phyloP scores from a whole-genome alignment of 2,888 invertebrate species.

The Phalangium opilio region DNA sequence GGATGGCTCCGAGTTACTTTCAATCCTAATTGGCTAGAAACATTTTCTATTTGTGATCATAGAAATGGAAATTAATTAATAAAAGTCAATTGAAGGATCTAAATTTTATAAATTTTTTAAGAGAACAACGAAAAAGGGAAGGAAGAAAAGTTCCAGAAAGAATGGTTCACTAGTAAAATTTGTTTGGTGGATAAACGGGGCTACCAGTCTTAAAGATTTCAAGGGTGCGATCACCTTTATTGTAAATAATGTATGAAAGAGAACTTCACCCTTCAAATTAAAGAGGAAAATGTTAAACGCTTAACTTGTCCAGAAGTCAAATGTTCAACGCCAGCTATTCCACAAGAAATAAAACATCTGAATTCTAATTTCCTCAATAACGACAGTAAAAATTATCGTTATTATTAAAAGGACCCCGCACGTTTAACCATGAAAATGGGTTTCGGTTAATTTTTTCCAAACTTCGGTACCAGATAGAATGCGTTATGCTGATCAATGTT shows the following conservation, averaged over 20 bases:
- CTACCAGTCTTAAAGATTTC: conserved; percentile 37
- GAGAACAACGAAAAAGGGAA: conserved; percentile 27
- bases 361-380: no score
- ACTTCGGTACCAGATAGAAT: no score
- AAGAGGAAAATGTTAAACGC: conserved; percentile 38
- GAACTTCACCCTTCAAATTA: conserved; percentile 41
- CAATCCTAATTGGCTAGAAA: no score
- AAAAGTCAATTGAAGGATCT: no score
- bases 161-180: conserved; percentile 36
- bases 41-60: no score
- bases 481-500: no score
- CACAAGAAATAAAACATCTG: conserved; percentile 38
- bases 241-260: conserved; percentile 42
- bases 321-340: conserved; percentile 39
- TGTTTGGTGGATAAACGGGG: conserved; percentile 39
- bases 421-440: no score
- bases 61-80: no score
- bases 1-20: no score
- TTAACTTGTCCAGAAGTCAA: conserved; percentile 40
- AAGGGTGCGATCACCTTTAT: conserved; percentile 42
- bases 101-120: conserved; percentile 23
- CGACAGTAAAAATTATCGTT: no score
- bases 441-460: no score
- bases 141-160: conserved; percentile 25
- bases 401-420: no score